A percentile compares a stretch with the other conserved stretches of the same genome.
Conservation (phyloP, 2,113 vertebrate species). For the Cyprinodon variegatus region DNA sequence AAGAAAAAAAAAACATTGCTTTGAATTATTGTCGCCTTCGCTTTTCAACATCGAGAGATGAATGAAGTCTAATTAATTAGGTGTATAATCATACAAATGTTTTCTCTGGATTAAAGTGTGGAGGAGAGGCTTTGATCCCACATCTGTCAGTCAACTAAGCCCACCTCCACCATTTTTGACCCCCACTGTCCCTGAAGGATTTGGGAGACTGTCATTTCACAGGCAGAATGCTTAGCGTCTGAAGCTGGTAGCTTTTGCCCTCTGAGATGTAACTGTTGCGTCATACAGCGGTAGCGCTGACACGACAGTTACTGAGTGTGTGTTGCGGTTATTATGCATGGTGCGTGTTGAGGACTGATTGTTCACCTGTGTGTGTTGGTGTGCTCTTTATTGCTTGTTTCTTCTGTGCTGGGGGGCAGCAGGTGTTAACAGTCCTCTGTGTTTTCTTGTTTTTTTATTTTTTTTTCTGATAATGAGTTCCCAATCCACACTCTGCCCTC, state of each 20-base stretch:
- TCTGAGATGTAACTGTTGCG: constrained; percentile 44
- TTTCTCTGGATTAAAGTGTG: constrained; percentile 43
- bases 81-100: constrained; percentile 21
- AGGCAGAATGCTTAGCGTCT: constrained; percentile 21
- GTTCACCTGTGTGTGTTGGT: constrained; percentile 46
- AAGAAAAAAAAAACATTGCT: background rate
- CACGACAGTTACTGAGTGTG: background rate
- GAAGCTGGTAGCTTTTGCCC: constrained; percentile 4
- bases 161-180: constrained; percentile 42
- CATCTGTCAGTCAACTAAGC: constrained; percentile 45
- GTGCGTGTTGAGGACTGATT: constrained; percentile 3
- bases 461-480: constrained; percentile 69
- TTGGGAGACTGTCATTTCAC: constrained; percentile 20
- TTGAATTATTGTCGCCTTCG: constrained; percentile 20
- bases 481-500: constrained; percentile 58
- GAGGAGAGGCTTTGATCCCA: constrained; percentile 46
- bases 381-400: constrained; percentile 43
- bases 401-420: constrained; percentile 51
- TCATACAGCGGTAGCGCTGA: constrained; percentile 20
- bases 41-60: background rate
- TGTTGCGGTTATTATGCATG: constrained; percentile 35
- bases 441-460: constrained; percentile 61
- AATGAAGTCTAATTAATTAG: constrained; percentile 43
- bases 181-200: constrained; percentile 35
- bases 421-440: constrained; percentile 64